Evolutionary conservation across 2,113 vertebrate species (phyloP), one percentile per base, ranked within the genome.

Genomic region (Montifringilla adamsi): DNA sequence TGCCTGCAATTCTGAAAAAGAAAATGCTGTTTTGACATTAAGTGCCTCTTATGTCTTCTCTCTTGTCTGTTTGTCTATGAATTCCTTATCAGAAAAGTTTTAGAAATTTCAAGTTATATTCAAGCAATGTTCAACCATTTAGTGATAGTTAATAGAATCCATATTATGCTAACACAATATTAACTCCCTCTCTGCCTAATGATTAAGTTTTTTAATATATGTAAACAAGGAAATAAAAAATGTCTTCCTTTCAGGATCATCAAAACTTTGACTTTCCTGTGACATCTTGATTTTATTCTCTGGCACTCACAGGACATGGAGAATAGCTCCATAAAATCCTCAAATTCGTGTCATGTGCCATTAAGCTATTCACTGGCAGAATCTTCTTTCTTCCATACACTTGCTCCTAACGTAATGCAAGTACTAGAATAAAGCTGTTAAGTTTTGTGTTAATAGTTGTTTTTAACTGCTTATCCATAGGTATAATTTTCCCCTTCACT

Each of bases 371-470:
- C 15, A 39, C 7, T 56, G 68, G 19, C 22, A 69, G 53, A 72
- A 10, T 41, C 22, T 37, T 77, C 30, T 75, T 59, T 88, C 46
- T 86, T 88, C 53, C 30, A 7, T 39, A 39, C 0, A 0, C 33
- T 73, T 79, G 6, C 5, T 74, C 33, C 12, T 85, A 83, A 64
- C 2, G 8, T n/a, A 87, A 91, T 15, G 33, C 26, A 76, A 70
- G 18, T 63, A 31, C 35, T 72, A 89, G 77, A 90, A 59, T 70
- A 84, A 89, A 96, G 35, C 41, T 58, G 15, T 41, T 85, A 58
- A 28, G 9, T n/a, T 93, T 87, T 95, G 39, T 43, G 47, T 43
- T 80, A 84, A 86, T 58, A 47, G 56, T 52, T 47, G 10, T 39
- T 85, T 82, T 11, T 53, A 58, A 67, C 26, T 82, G 33, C 13